These are phyloP conservation scores for Melinaea marsaeus DNA, from an alignment of 2,888 invertebrate species.

Conservation along the genomic window DNA sequence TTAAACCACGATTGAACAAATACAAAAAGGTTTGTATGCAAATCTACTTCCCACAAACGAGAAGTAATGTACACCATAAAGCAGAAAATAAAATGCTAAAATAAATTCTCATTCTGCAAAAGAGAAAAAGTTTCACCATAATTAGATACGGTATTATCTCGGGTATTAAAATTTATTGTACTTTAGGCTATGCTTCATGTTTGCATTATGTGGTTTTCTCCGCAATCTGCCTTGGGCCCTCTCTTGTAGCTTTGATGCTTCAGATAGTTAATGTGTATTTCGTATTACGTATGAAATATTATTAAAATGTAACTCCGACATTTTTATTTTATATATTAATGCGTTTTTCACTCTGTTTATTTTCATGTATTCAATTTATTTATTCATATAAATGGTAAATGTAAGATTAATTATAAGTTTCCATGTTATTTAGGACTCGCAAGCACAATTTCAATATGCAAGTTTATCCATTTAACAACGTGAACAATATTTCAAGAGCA, in stretches of 20 bases:
- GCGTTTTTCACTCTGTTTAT: too few relatives aligned
- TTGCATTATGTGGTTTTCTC: conserved; percentile 19
- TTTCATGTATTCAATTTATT: too few relatives aligned
- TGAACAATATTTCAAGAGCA: conserved; percentile 1
- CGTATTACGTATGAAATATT: not conserved
- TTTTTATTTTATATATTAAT: too few relatives aligned
- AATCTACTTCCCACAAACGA: conserved; percentile 27
- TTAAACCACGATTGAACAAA: conserved; percentile 13
- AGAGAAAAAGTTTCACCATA: conserved; percentile 28
- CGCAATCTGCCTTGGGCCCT: not conserved
- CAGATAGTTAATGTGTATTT: not conserved
- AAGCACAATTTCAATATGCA: not conserved
- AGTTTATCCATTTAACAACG: conserved; percentile 3
- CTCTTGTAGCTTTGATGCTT: conserved; percentile 4
- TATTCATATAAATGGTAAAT: too few relatives aligned
- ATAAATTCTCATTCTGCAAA: conserved; percentile 32
- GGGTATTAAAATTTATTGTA: conserved; percentile 28
- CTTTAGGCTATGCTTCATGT: conserved; percentile 21
- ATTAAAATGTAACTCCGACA: too few relatives aligned
- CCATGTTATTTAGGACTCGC: not conserved
- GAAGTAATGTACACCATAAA: conserved; percentile 32
- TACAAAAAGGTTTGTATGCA: conserved; percentile 30
- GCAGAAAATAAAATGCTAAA: conserved; percentile 28
- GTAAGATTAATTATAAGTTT: too few relatives aligned
- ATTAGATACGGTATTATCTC: conserved; percentile 31